Evolutionary conservation across 2,113 vertebrate genomes (phyloP).

Genomic region (Cebus imitator): DNA sequence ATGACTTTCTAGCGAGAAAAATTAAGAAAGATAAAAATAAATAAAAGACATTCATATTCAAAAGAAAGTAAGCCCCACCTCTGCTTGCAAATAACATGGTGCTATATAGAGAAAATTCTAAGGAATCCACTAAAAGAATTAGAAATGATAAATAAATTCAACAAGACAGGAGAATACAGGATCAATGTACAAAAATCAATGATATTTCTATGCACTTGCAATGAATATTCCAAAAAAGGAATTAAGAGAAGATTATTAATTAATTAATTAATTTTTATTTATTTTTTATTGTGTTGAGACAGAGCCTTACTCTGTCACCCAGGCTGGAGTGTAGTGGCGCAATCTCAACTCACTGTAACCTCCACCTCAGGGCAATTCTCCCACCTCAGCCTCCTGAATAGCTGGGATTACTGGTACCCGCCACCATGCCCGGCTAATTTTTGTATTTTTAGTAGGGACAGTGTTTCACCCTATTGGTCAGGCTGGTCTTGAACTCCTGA

Average conservation of each 20-base stretch:
- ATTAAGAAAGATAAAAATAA: neutral
- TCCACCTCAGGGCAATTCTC: no score
- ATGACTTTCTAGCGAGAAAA: neutral
- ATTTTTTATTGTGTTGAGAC: no score
- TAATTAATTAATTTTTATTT: no score
- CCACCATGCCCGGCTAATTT: no score
- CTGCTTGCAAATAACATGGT: neutral
- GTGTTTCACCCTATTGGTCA: no score
- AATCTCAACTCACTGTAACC: no score
- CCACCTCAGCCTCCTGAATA: no score
- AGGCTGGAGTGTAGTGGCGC: no score
- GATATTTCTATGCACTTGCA: neutral
- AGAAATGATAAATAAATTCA: neutral
- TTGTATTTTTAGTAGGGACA: no score
- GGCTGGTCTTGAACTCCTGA: no score
- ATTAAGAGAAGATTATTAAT: neutral
- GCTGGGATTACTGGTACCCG: no score
- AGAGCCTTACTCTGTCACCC: no score
- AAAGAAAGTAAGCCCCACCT: neutral
- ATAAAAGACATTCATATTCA: neutral
- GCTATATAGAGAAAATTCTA: neutral
- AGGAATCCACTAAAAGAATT: neutral
- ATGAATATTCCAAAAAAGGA: neutral
- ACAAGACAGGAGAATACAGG: neutral
- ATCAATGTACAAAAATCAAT: neutral